Base-by-base conservation (phyloP, 2,113 vertebrate genomes). In the Gnathonemus echidnorhynchus region DNA sequence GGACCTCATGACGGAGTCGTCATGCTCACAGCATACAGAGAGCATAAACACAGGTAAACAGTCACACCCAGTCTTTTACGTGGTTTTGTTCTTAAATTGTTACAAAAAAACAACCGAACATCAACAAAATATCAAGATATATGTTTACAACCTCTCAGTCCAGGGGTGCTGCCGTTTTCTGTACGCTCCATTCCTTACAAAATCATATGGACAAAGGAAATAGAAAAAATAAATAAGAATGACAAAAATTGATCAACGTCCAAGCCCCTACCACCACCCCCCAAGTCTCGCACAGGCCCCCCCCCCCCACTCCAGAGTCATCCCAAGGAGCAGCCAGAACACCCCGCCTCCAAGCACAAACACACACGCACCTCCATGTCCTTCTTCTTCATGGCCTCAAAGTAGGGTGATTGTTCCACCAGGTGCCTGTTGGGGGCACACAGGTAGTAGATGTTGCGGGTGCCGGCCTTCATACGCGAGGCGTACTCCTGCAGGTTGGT, bases 381-480 rank as follows among this genome's bases (percentile, higher is more conserved):
- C 86, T 99, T 99, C 94, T 97, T 96, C 91, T 98, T 98, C 98
- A 98, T 98, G 94, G 98, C 98, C 93, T 99, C 98, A 0, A 95
- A 99, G 96, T 99, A 99, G 0, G 98, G 97, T 0, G 98, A 99
- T 91, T 98, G 97, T 92, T 99, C 96, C 0, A 98, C 98, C 42
- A 99, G 96, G 90, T 98, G 97, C 5, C 98, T 96, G 94, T 93
- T 99, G 90, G 98, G 98, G 0, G 97, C 94, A 0, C 98, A 99
- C 92, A 99, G 94, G 94, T 99, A 99, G 93, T 98, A 97, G 95
- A 99, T 98, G 95, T 97, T 99, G 46, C 98, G 97, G 0, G 96
- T 97, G 70, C 98, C 98, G 0, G 98, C 95, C 92, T 95, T 96
- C 98, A 99, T 99, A 91, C 98, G 97, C 3, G 96, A 93, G 42